Evolutionary conservation across 2,113 vertebrate species (phyloP).

Genomic region (Gallinago paraguaiae): DNA sequence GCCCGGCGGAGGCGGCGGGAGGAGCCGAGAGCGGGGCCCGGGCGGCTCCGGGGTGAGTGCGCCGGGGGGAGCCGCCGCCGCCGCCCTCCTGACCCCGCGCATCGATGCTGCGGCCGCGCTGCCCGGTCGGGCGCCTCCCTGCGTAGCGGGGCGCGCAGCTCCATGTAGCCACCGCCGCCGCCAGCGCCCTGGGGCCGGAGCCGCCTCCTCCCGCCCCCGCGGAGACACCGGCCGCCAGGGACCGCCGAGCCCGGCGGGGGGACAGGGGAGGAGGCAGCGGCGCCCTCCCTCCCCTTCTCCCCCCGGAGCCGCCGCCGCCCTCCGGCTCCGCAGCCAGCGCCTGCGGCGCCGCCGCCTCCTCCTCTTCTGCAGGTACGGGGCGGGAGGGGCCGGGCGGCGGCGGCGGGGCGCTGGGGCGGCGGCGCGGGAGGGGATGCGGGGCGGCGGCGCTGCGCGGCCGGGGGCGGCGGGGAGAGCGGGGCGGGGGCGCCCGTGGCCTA

Average conservation of each 20-base stretch:
- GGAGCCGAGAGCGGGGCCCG: constrained; percentile 39
- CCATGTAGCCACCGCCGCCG: constrained; percentile 32
- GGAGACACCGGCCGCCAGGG: not conserved
- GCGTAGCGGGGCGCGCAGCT: constrained; percentile 1
- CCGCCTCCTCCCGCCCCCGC: not conserved
- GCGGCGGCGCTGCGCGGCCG: not conserved
- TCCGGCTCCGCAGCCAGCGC: not conserved
- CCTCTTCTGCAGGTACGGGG: constrained; percentile 60
- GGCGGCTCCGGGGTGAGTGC: constrained; percentile 27
- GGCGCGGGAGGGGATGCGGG: not conserved
- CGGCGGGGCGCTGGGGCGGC: not conserved
- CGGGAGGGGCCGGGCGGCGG: not conserved
- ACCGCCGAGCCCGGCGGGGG: constrained; percentile 41
- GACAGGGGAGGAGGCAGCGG: constrained; percentile 30
- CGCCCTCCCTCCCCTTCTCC: constrained; percentile 57
- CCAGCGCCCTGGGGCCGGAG: not conserved
- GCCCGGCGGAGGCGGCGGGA: constrained; percentile 60
- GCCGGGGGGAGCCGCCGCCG: not conserved
- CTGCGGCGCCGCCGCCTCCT: constrained; percentile 1
- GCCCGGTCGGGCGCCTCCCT: constrained; percentile 21
- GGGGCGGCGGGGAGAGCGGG: not conserved
- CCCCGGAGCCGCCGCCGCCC: constrained; percentile 14
- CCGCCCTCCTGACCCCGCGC: constrained; percentile 37
- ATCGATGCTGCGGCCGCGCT: constrained; percentile 43
- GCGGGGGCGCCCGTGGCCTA: constrained; percentile 52